Evolutionary conservation across 2,888 invertebrate genomes (phyloP), one percentile per base, ranked within the genome.

Genomic region (Tetanocera ferruginea): DNA sequence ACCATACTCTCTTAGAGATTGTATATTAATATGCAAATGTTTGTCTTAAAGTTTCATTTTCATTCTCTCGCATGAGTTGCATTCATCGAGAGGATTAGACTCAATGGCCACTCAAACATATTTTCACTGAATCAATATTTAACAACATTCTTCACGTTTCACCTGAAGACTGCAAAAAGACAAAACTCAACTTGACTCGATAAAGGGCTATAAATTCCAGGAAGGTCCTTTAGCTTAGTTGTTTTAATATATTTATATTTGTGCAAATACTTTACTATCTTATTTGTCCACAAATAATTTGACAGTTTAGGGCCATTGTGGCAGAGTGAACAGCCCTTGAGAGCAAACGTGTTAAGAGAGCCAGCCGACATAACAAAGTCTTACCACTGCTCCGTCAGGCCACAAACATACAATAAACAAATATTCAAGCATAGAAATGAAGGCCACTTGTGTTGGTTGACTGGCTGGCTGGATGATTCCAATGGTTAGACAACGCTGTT

Each of bases 271-370:
- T 60, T 72, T 60, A 72, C 73, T 76, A 31, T 31, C 74, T 70
- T 78, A 77, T 79, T 78, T 81, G 80, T 81, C 80, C 79, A 79
- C 78, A 77, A 79, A 79, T 78, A 80, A 78, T 80, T 81, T 81
- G 82, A 83, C 82, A 83, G 80, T 81, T 82, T 80, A 81, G 81
- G 76, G 81, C 77, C 79, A 80, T 81, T 81, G 80, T 81, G 76
- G 77, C 76, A 57, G 62, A 71, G 73, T 79, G 69, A 69, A 69
- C 51, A 51, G 69, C 69, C 51, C 69, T 69, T 28, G n/a, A 23
- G 49, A 51, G 8, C 19, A 19, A 55, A 55, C 55, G 55, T 19
- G 55, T 55, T 19, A 55, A 55, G 55, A 55, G n/a, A 23, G 9
- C 1, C 23, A 1, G 23, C 55, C 55, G 23, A 55, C 55, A 55